phyloP scores from a whole-genome alignment of 2,888 invertebrate genomes.

The Lasioglossum marginatum region DNA sequence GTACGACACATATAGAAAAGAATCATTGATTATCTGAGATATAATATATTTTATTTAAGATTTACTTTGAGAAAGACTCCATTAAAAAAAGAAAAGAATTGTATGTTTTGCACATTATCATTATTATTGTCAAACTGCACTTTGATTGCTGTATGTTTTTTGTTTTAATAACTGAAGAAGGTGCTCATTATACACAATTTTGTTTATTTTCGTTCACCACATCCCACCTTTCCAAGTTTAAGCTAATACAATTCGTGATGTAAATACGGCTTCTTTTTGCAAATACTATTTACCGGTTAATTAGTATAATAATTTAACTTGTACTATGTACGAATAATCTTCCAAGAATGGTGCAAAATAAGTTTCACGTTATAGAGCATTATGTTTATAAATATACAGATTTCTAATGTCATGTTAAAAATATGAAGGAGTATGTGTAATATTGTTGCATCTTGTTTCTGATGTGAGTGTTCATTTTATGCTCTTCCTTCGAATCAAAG shows the following conservation, averaged over 20 bases:
- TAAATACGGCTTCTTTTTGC: constrained; percentile 4
- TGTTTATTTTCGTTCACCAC: constrained; percentile 31
- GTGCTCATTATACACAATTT: constrained; percentile 43
- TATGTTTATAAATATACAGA: constrained; percentile 46
- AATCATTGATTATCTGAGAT: constrained; percentile 11
- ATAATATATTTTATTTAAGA: constrained; percentile 28
- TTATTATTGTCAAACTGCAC: constrained; percentile 33
- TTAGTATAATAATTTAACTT: constrained; percentile 19
- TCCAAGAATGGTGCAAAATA: constrained; percentile 46
- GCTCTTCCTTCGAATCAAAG: constrained; percentile 53
- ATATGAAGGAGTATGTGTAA: constrained; percentile 28
- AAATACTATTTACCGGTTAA: constrained; percentile 30
- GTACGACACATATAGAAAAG: constrained; percentile 24
- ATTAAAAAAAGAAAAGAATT: constrained; percentile 8
- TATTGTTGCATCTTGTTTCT: constrained; percentile 42
- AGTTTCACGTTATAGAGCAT: constrained; percentile 30
- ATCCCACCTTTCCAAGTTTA: constrained; percentile 34
- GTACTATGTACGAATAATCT: constrained; percentile 24
- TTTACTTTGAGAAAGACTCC: constrained; percentile 20
- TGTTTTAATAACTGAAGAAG: constrained; percentile 43
- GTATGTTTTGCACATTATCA: constrained; percentile 37
- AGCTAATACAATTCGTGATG: constrained; percentile 34
- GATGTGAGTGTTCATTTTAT: constrained; percentile 42
- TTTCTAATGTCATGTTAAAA: constrained; percentile 48
- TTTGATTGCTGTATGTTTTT: constrained; percentile 27